phyloP scores from a whole-genome alignment of 92 coral and sea anemone species.

The Chrysogorgia sp. region DNA sequence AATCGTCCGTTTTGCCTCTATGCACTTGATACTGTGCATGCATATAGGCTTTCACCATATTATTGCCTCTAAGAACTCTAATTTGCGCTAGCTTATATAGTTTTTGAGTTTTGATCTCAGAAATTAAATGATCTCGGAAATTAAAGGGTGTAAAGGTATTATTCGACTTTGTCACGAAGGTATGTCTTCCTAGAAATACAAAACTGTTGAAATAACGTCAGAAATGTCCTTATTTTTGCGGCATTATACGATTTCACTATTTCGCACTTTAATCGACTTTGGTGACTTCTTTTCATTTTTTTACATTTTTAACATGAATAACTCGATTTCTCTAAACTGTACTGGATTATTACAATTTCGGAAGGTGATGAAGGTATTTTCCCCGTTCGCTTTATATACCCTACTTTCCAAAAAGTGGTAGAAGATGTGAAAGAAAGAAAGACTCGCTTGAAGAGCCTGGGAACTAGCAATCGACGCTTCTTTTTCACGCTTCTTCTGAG shows the following conservation, averaged over 20 bases:
- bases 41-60: background rate
- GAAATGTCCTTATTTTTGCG: background rate
- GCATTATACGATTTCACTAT: constrained; percentile 11
- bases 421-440: too few relatives aligned
- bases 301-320: background rate
- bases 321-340: constrained; percentile 11
- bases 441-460: too few relatives aligned
- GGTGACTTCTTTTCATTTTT: constrained; percentile 1
- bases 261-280: constrained; percentile 14
- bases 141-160: background rate
- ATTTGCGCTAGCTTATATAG: background rate
- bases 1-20: constrained; percentile 1
- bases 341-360: too few relatives aligned
- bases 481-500: too few relatives aligned
- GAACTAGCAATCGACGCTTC: too few relatives aligned
- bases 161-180: background rate
- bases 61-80: background rate
- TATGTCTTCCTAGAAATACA: background rate
- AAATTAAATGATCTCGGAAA: background rate
- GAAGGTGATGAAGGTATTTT: constrained; percentile 5
- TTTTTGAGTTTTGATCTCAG: background rate
- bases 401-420: too few relatives aligned
- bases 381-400: too few relatives aligned
- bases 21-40: background rate
- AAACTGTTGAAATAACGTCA: background rate